phyloP scores from a whole-genome alignment of 2,888 invertebrate species.

The Euspilapteryx auroguttella region DNA sequence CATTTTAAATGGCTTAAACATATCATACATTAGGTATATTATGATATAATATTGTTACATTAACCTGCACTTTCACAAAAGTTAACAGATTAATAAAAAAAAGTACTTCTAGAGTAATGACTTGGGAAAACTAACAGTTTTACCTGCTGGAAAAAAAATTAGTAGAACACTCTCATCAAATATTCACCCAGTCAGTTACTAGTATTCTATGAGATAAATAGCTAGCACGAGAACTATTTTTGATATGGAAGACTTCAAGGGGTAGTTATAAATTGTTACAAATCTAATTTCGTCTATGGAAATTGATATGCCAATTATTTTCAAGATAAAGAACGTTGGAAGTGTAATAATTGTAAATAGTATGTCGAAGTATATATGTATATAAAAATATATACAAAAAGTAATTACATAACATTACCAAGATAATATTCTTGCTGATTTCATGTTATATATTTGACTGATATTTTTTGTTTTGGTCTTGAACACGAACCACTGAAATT shows the following conservation, averaged over 20 bases:
- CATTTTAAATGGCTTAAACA: too few species aligned
- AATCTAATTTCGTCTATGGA: slow-evolving; percentile 49
- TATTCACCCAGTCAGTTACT: slow-evolving; percentile 26
- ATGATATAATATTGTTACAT: too few species aligned
- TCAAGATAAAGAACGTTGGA: slow-evolving; percentile 39
- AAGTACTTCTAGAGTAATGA: too few species aligned
- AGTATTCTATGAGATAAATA: slow-evolving; percentile 18
- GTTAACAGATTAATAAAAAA: too few species aligned
- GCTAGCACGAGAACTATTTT: slow-evolving; percentile 47
- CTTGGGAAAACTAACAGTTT: too few species aligned
- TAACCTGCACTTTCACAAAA: too few species aligned
- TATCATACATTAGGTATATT: too few species aligned
- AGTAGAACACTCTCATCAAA: slow-evolving; percentile 16
- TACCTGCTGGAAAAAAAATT: slow-evolving; percentile 8
- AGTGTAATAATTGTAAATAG: slow-evolving; percentile 52
- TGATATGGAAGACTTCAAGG: slow-evolving; percentile 58
- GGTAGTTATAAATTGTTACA: slow-evolving; percentile 23
- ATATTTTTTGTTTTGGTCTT: slow-evolving; percentile 35
- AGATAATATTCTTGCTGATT: slow-evolving; percentile 26
- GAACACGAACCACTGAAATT: slow-evolving; percentile 32
- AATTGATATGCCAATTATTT: slow-evolving; percentile 60
- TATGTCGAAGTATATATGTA: slow-evolving; percentile 24
- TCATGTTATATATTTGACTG: slow-evolving; percentile 49
- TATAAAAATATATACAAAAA: slow-evolving; percentile 59
- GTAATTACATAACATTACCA: slow-evolving; percentile 32